Conservation (phyloP, 1,140 invertebrate genomes). For the fruit fly (Drosophila melanogaster) region DNA sequence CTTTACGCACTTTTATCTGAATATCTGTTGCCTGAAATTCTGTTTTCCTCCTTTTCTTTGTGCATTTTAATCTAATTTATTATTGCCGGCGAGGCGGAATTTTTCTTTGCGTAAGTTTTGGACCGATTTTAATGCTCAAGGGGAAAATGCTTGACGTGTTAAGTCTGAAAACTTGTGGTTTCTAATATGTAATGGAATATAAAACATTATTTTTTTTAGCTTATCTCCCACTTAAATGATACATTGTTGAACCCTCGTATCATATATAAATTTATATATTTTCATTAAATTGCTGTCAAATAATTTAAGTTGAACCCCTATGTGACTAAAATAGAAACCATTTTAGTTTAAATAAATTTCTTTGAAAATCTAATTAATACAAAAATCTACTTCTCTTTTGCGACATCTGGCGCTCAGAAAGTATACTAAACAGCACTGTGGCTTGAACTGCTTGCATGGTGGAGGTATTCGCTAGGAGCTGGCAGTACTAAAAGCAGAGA, state of each 20-base stretch:
- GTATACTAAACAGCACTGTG: not conserved
- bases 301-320: too few relatives aligned
- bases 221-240: too few relatives aligned
- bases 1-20: constrained; percentile 72
- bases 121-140: not conserved
- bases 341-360: not conserved
- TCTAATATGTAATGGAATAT: too few relatives aligned
- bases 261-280: too few relatives aligned
- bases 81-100: constrained; percentile 20
- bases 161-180: not conserved
- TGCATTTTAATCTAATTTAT: constrained; percentile 42
- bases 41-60: constrained; percentile 13
- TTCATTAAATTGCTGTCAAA: too few relatives aligned
- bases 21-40: constrained; percentile 25
- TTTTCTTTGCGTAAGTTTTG: not conserved
- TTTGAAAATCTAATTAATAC: not conserved
- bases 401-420: not conserved
- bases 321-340: too few relatives aligned
- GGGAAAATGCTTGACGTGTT: not conserved
- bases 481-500: not conserved
- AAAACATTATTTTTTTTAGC: too few relatives aligned
- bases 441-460: not conserved
- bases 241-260: too few relatives aligned
- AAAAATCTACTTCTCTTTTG: not conserved
- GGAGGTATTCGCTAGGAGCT: not conserved